phyloP scores from a whole-genome alignment of 2,888 invertebrate genomes.

The Drymonia ruficornis region DNA sequence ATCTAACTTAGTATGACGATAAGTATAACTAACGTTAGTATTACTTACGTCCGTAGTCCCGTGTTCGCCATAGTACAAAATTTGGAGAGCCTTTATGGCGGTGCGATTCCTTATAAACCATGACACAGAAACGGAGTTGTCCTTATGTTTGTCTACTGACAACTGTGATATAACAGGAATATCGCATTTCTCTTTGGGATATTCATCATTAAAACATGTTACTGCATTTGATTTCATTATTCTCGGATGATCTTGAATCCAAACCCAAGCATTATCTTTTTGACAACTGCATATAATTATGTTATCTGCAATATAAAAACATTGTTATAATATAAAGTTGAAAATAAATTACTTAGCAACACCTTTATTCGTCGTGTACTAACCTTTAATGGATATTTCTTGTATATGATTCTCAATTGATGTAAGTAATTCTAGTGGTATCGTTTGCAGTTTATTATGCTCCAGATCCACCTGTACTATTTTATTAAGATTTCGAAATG shows the following conservation, averaged over 20 bases:
- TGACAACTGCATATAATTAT: constrained; percentile 95
- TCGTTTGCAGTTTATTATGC: constrained; percentile 91
- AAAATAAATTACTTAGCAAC: not conserved
- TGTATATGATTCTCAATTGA: constrained; percentile 93
- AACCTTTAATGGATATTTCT: constrained; percentile 92
- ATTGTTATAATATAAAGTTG: constrained; percentile 4
- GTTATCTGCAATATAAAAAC: constrained; percentile 87
- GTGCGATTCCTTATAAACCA: constrained; percentile 96
- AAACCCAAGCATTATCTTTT: constrained; percentile 96
- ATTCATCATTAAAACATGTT: constrained; percentile 69
- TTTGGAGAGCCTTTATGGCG: constrained; percentile 92
- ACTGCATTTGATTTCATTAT: constrained; percentile 67
- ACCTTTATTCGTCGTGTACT: constrained; percentile 16
- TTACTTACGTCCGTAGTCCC: constrained; percentile 57
- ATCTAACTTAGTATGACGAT: not conserved
- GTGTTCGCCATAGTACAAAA: constrained; percentile 89
- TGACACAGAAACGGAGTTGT: constrained; percentile 93
- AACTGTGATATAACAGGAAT: constrained; percentile 93
- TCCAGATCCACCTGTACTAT: constrained; percentile 91
- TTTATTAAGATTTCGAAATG: constrained; percentile 91
- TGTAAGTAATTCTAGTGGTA: constrained; percentile 91
- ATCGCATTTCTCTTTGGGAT: constrained; percentile 76
- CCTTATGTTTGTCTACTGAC: constrained; percentile 94
- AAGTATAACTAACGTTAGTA: constrained; percentile 2
- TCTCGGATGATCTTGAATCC: constrained; percentile 93